Evolutionary conservation across 2,888 invertebrate genomes (phyloP).

Genomic region (Diarsia brunnea): DNA sequence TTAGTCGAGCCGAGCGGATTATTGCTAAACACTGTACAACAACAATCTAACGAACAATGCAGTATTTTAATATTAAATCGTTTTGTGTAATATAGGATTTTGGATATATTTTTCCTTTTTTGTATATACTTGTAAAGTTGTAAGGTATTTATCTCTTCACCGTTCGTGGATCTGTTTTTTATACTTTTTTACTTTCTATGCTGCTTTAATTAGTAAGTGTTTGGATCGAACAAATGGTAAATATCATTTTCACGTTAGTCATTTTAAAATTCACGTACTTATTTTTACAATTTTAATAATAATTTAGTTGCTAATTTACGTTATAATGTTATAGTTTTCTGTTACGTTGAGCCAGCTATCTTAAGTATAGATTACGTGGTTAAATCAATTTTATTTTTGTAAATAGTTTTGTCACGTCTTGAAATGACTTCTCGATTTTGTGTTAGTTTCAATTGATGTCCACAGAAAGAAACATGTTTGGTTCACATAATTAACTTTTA

Average conservation of each 20-base stretch:
- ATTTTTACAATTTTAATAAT: slow-evolving; percentile 59
- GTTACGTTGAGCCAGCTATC: slow-evolving; percentile 66
- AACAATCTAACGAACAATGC: slow-evolving; percentile 81
- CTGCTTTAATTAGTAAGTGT: slow-evolving; percentile 63
- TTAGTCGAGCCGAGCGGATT: slow-evolving; percentile 75
- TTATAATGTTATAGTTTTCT: slow-evolving; percentile 65
- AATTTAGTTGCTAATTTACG: slow-evolving; percentile 58
- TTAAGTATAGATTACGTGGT: slow-evolving; percentile 59
- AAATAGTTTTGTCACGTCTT: slow-evolving; percentile 40
- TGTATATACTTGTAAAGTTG: slow-evolving; percentile 89
- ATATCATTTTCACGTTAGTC: slow-evolving; percentile 67
- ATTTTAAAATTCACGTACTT: slow-evolving; percentile 66
- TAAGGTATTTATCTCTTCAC: slow-evolving; percentile 82
- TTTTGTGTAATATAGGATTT: slow-evolving; percentile 82
- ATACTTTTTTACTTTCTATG: slow-evolving; percentile 75
- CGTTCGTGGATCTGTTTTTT: slow-evolving; percentile 84
- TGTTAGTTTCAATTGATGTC: slow-evolving; percentile 21
- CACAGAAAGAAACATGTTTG: slow-evolving; percentile 17
- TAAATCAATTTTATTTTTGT: slow-evolving; percentile 46
- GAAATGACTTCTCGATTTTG: slow-evolving; percentile 27
- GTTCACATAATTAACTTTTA: slow-evolving; percentile 40
- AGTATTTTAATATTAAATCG: slow-evolving; percentile 84
- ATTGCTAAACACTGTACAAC: slow-evolving; percentile 69
- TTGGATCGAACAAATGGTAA: slow-evolving; percentile 71
- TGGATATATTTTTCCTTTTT: slow-evolving; percentile 85